A percentile compares a stretch with the other conserved stretches of the same genome.
Evolutionary conservation across 2,797 vertebrate genomes (phyloP).

Genomic region (Setipinna tenuifilis): DNA sequence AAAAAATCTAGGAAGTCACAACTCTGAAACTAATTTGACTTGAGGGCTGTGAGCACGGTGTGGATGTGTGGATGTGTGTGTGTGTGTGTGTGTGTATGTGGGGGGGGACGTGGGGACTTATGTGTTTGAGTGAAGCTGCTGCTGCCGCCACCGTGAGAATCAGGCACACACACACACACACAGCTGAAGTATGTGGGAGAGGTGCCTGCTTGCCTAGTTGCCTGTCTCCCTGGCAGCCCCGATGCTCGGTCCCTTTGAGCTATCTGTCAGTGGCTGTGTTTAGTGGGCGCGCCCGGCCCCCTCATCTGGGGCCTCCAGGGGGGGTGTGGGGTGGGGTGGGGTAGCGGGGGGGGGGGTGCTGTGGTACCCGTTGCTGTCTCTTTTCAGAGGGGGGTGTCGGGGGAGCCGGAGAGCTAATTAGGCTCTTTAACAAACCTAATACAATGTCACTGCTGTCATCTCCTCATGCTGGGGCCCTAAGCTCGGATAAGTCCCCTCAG

Average conservation of each 20-base stretch:
- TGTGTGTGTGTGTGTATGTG: too few relatives aligned
- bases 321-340: too few relatives aligned
- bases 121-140: neutral
- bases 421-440: conserved; percentile 18
- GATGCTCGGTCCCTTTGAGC: neutral
- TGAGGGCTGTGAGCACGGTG: neutral
- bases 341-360: neutral
- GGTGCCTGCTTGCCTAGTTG: neutral
- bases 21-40: conserved; percentile 5
- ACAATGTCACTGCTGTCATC: conserved; percentile 2
- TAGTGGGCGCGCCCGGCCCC: neutral
- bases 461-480: neutral
- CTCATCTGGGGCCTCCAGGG: too few relatives aligned
- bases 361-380: neutral
- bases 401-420: conserved; percentile 22
- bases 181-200: neutral
- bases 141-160: neutral
- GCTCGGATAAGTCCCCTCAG: neutral
- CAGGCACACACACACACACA: neutral
- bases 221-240: neutral
- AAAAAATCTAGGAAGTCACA: neutral
- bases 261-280: conserved; percentile 7
- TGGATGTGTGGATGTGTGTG: too few relatives aligned
- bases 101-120: neutral
- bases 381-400: neutral